phyloP scores from a whole-genome alignment of 2,888 invertebrate species.

The Endomychus coccineus region DNA sequence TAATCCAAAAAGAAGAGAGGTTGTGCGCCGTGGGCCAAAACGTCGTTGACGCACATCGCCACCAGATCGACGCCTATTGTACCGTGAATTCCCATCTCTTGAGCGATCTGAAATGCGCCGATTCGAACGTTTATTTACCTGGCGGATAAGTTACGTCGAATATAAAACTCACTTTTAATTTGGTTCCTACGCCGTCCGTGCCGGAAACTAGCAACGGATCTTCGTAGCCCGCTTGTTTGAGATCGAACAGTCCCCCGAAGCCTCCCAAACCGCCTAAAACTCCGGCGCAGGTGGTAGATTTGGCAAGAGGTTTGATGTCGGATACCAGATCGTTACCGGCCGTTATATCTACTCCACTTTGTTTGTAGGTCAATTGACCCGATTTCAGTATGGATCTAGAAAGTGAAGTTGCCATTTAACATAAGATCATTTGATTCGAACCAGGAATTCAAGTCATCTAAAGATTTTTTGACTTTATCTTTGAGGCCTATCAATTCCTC shows the following conservation, averaged over 20 bases:
- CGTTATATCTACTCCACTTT: slow-evolving; percentile 87
- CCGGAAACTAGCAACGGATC: slow-evolving; percentile 89
- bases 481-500: too few species aligned
- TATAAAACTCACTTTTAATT: slow-evolving; percentile 78
- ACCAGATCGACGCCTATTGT: slow-evolving; percentile 91
- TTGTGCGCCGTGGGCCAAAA: slow-evolving; percentile 90
- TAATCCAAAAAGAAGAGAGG: slow-evolving; percentile 96
- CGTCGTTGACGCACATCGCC: slow-evolving; percentile 97
- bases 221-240: slow-evolving; percentile 61
- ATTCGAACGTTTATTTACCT: too few species aligned
- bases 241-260: slow-evolving; percentile 89
- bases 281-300: slow-evolving; percentile 69
- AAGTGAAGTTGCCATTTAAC: too few species aligned
- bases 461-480: too few species aligned
- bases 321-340: slow-evolving; percentile 84
- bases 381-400: slow-evolving; percentile 47
- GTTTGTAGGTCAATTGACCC: slow-evolving; percentile 76
- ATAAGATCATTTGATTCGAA: too few species aligned
- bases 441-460: too few species aligned
- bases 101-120: slow-evolving; percentile 76
- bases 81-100: slow-evolving; percentile 67
- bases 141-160: too few species aligned
- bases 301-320: slow-evolving; percentile 73
- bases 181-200: slow-evolving; percentile 95
- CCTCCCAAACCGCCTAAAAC: slow-evolving; percentile 80